These are phyloP conservation scores for Eupithecia pulchellata DNA, from an alignment of 2,888 invertebrate genomes.

Conservation along the genomic window DNA sequence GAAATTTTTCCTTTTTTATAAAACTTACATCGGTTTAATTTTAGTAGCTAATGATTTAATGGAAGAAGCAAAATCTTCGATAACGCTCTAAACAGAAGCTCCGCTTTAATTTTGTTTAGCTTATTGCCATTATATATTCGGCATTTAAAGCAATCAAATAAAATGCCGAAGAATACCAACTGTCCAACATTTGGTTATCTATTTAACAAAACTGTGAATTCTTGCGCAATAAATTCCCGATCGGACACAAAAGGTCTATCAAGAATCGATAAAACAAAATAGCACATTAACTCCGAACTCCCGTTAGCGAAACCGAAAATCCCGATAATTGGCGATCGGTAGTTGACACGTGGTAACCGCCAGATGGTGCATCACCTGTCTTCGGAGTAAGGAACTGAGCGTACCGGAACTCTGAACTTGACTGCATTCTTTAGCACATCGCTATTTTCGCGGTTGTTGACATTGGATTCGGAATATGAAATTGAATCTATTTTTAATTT, in stretches of 20 bases:
- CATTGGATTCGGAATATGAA: constrained; percentile 49
- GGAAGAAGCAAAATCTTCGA: not conserved
- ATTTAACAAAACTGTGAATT: constrained; percentile 31
- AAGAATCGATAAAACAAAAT: constrained; percentile 55
- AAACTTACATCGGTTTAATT: not conserved
- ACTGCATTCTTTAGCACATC: constrained; percentile 74
- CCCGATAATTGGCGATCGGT: constrained; percentile 64
- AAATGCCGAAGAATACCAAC: not conserved
- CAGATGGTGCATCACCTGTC: constrained; percentile 77
- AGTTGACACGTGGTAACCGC: constrained; percentile 73
- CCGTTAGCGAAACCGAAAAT: constrained; percentile 56
- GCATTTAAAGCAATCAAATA: not conserved
- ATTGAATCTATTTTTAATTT: constrained; percentile 28
- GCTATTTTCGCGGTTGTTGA: constrained; percentile 69
- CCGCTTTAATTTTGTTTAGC: not conserved
- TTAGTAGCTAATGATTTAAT: not conserved
- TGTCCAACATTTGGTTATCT: constrained; percentile 26
- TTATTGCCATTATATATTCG: not conserved
- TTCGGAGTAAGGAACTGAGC: constrained; percentile 48
- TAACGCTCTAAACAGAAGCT: not conserved
- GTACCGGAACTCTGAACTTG: constrained; percentile 53
- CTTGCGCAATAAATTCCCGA: constrained; percentile 32
- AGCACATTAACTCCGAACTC: constrained; percentile 47
- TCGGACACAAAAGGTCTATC: constrained; percentile 48
- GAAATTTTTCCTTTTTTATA: not conserved